These are phyloP conservation scores for Schlechtendalia chinensis DNA, from an alignment of 1,140 invertebrate genomes.

Conservation along the genomic window DNA sequence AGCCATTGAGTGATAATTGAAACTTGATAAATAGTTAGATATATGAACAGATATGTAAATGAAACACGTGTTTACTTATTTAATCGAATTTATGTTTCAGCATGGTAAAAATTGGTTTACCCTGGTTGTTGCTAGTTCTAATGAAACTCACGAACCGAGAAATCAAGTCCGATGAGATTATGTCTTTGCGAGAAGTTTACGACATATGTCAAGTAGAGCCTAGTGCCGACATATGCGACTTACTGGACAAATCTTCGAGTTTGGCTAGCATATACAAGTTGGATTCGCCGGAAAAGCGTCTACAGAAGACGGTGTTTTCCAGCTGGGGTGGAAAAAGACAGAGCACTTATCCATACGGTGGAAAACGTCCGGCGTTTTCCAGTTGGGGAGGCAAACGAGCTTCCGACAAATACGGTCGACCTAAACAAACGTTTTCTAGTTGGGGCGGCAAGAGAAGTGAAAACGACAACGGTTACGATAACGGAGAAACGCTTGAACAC, in stretches of 20 bases:
- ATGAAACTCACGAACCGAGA: slow-evolving; percentile 40
- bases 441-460: slow-evolving; percentile 51
- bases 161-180: slow-evolving; percentile 36
- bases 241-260: slow-evolving; percentile 13
- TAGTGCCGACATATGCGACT: slow-evolving; percentile 12
- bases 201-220: slow-evolving; percentile 33
- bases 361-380: slow-evolving; percentile 52
- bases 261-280: neutral
- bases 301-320: slow-evolving; percentile 44
- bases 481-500: slow-evolving; percentile 14
- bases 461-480: slow-evolving; percentile 25
- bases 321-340: slow-evolving; percentile 51
- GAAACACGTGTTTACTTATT: neutral
- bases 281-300: slow-evolving; percentile 36
- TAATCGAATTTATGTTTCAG: neutral
- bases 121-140: slow-evolving; percentile 37
- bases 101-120: slow-evolving; percentile 44
- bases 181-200: slow-evolving; percentile 27
- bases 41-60: no score
- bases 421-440: slow-evolving; percentile 52
- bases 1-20: neutral
- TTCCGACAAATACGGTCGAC: slow-evolving; percentile 53
- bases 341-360: slow-evolving; percentile 51
- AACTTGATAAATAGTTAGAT: neutral
- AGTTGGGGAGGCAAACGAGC: slow-evolving; percentile 53